Percentiles rank a stretch among this genome's conserved stretches.
phyloP scores from a whole-genome alignment of 2,888 invertebrate genomes.

The Vanessa cardui region DNA sequence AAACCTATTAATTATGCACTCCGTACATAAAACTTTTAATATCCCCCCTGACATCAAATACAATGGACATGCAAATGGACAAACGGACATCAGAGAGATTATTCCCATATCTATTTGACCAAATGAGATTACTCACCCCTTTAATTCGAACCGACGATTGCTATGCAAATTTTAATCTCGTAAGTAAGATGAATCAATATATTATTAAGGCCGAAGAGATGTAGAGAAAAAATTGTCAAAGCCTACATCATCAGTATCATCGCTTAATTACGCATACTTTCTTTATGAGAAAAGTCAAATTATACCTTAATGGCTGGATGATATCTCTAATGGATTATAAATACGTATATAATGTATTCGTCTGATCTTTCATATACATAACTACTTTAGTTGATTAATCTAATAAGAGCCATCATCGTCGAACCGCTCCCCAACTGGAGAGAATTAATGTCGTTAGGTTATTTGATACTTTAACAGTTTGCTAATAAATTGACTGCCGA shows the following conservation, averaged over 20 bases:
- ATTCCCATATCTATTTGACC: constrained; percentile 43
- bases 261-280: constrained; percentile 23
- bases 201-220: neutral
- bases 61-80: constrained; percentile 6
- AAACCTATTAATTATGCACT: too few relatives aligned
- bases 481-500: constrained; percentile 17
- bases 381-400: constrained; percentile 35
- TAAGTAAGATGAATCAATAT: neutral
- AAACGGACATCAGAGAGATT: constrained; percentile 24
- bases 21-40: too few relatives aligned
- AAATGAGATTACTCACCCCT: constrained; percentile 48
- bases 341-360: constrained; percentile 36
- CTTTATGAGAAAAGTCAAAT: constrained; percentile 21
- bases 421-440: constrained; percentile 23
- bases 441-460: constrained; percentile 33
- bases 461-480: constrained; percentile 24
- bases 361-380: constrained; percentile 22
- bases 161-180: neutral
- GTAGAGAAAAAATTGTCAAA: neutral
- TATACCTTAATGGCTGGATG: constrained; percentile 19
- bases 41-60: neutral
- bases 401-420: constrained; percentile 29
- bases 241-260: neutral
- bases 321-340: constrained; percentile 35
- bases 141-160: constrained; percentile 24